A percentile compares a stretch with the other conserved stretches of the same genome.
Evolutionary conservation across 2,888 invertebrate genomes (phyloP).

Genomic region (Dynastes hyllus): DNA sequence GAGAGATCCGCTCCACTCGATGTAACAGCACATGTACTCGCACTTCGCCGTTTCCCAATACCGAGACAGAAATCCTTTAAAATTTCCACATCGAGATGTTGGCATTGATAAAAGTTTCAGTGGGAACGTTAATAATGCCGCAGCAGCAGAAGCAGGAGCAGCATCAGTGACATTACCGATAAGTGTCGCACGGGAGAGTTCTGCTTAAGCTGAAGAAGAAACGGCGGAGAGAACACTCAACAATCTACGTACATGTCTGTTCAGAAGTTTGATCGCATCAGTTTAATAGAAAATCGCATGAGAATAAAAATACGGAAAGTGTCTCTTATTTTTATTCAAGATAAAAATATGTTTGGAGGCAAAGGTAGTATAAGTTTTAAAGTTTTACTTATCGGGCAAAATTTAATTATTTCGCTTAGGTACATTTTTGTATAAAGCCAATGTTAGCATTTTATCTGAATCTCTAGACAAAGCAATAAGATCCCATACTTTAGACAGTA

Average conservation of each 20-base stretch:
- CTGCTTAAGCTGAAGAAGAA: constrained; percentile 30
- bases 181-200: constrained; percentile 34
- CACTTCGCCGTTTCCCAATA: neutral
- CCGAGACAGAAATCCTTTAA: constrained; percentile 39
- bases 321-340: too few relatives aligned
- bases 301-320: too few relatives aligned
- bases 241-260: neutral
- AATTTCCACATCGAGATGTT: constrained; percentile 44
- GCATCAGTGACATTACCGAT: neutral
- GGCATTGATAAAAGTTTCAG: constrained; percentile 45
- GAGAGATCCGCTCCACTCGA: constrained; percentile 1
- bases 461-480: too few relatives aligned
- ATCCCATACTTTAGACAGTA: too few relatives aligned
- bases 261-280: neutral
- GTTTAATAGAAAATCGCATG: too few relatives aligned
- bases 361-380: too few relatives aligned
- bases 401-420: too few relatives aligned
- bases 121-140: constrained; percentile 40
- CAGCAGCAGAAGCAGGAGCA: constrained; percentile 9
- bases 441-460: too few relatives aligned
- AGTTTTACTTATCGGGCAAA: too few relatives aligned
- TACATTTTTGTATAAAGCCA: too few relatives aligned
- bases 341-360: too few relatives aligned
- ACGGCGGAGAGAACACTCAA: neutral
- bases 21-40: constrained; percentile 26